Evolutionary conservation across 2,888 invertebrate genomes (phyloP), one percentile per base, ranked within the genome.

Genomic region (Callyntrura guangdongensis): DNA sequence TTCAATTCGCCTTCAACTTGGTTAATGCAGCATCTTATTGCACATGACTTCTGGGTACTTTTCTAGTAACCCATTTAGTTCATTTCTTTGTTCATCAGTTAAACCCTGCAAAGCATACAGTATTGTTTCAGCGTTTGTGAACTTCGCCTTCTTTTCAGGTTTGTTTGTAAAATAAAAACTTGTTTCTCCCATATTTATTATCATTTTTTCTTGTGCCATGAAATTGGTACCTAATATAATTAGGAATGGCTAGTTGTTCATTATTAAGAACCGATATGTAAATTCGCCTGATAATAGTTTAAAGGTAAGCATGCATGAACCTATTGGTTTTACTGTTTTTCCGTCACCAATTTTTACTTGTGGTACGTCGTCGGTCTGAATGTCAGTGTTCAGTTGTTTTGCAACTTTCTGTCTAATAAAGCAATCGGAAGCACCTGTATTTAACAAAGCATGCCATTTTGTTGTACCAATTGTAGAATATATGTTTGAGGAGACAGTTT

Each of bases 81-180:
- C 81, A 0, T 4, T 3, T 69, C 27, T 36, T 25, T 90, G 86
- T 0, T 14, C 12, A 12, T 12, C 5, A 64, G 8, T 74, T 14
- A 90, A 27, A 20, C 90, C 90, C 64, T 83, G 74, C 2, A 90
- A 25, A 22, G 90, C 90, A 36, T 83, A 90, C 0, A 90, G 9
- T 36, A 82, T 64, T 8, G 61, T 6, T 8, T 67, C 61, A 3
- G 61, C 61, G 20, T 61, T 61, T 61, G 61, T 61, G 20, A 61
- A 61, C 14, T 61, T 61, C 1, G 20, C 61, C 14, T 61, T 5
- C 20, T 20, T 20, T 11, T 61, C 11, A 5, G 61, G 61, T 22
- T 61, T 61, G 11, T 17, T 11, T 11, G 17, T 11, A 61, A 61
- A 61, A 11, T 20, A 61, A 22, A 61, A 61, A 22, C 20, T 20